Evolutionary conservation across 2,113 vertebrate species (phyloP).

Genomic region (Synchiropus splendidus): DNA sequence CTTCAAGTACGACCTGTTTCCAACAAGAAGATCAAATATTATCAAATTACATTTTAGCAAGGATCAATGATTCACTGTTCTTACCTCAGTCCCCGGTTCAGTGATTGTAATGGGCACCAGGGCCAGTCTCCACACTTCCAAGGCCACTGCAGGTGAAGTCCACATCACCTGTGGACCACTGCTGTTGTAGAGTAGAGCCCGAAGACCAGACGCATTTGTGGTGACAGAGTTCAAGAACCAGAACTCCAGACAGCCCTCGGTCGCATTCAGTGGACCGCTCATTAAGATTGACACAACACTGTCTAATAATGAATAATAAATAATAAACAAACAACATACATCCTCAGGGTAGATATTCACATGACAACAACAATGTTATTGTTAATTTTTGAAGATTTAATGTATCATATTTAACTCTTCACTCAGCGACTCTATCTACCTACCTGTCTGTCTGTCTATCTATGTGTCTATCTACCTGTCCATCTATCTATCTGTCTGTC

Average conservation of each 20-base stretch:
- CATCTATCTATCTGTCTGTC: no score
- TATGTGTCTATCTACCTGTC: no score
- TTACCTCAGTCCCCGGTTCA: constrained; percentile 64
- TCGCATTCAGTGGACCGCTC: constrained; percentile 48
- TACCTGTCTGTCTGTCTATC: no score
- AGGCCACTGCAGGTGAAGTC: constrained; percentile 49
- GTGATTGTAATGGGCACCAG: constrained; percentile 48
- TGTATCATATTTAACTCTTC: no score
- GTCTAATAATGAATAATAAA: no score
- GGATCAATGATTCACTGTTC: background rate
- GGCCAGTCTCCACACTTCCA: constrained; percentile 64
- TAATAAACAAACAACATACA: no score
- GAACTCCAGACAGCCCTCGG: constrained; percentile 75
- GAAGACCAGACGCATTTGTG: constrained; percentile 52
- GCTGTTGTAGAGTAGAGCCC: constrained; percentile 50
- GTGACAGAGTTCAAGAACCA: constrained; percentile 69
- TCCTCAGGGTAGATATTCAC: no score
- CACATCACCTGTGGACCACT: constrained; percentile 48
- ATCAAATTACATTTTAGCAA: background rate
- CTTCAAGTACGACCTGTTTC: constrained; percentile 71
- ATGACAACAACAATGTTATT: no score
- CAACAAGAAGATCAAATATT: background rate
- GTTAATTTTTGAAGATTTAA: no score
- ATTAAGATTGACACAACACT: no score
- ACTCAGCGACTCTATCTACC: no score